These are phyloP conservation scores for Dysdera silvatica DNA, from an alignment of 1,140 invertebrate species.

Conservation along the genomic window DNA sequence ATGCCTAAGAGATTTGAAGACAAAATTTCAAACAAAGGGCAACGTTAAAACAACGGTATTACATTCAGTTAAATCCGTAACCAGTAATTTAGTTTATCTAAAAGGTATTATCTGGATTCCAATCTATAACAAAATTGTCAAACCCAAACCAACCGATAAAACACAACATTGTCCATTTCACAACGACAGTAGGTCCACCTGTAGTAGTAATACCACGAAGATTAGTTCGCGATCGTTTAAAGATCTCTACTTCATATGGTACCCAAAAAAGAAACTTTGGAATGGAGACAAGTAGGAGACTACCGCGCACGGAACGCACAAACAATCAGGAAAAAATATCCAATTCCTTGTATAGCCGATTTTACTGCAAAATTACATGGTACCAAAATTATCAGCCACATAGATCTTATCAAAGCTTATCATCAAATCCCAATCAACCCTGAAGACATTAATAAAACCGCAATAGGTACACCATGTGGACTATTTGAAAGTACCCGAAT, in stretches of 20 bases:
- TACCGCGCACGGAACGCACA: not conserved
- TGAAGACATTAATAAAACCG: constrained; percentile 25
- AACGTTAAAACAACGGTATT: no score
- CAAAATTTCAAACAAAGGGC: no score
- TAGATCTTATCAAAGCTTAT: constrained; percentile 33
- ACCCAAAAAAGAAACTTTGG: not conserved
- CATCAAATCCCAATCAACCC: constrained; percentile 19
- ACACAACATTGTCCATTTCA: no score
- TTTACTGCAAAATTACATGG: constrained; percentile 13
- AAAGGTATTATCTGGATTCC: no score
- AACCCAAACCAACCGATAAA: no score
- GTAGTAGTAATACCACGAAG: no score
- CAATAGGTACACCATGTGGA: constrained; percentile 35
- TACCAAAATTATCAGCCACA: constrained; percentile 10
- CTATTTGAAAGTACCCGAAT: constrained; percentile 33
- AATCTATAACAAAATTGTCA: no score
- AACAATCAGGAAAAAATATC: not conserved
- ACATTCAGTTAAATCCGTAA: no score
- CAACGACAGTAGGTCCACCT: no score
- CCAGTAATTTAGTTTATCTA: no score
- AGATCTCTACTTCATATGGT: not conserved
- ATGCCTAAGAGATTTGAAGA: no score
- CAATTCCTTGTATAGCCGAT: constrained; percentile 28
- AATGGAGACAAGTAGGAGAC: not conserved
- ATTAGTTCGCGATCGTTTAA: no score